Evolutionary conservation across 2,113 vertebrate species (phyloP).

Genomic region (Tiliqua scincoides): DNA sequence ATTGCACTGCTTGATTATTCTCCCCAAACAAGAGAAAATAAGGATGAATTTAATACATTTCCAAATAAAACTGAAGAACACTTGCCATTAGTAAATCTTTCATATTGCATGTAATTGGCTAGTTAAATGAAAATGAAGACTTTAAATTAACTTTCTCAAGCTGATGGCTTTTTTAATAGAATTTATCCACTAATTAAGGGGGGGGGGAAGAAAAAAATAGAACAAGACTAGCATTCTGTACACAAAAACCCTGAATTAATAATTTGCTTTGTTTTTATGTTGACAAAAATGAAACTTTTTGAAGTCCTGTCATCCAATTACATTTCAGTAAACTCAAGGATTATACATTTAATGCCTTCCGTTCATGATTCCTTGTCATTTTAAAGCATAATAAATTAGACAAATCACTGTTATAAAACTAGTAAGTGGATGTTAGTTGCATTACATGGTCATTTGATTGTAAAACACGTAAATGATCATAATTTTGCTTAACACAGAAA

Average conservation of each 20-base stretch:
- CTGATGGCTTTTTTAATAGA: neutral
- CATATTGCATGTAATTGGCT: conserved; percentile 33
- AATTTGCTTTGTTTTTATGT: conserved; percentile 11
- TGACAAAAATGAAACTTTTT: conserved; percentile 13
- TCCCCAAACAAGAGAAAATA: conserved; percentile 37
- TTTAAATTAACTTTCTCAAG: conserved; percentile 47
- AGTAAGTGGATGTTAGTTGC: conserved; percentile 19
- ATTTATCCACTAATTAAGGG: conserved; percentile 48
- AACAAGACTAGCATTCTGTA: neutral
- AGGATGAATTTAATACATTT: conserved; percentile 17
- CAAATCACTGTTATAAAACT: conserved; percentile 37
- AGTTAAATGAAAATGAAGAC: conserved; percentile 51
- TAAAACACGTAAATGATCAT: conserved; percentile 28
- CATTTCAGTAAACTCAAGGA: conserved; percentile 26
- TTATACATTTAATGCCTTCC: conserved; percentile 28
- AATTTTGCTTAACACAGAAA: conserved; percentile 43
- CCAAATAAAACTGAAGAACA: conserved; percentile 31
- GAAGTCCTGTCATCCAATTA: conserved; percentile 41
- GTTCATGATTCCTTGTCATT: conserved; percentile 41
- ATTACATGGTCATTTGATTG: conserved; percentile 30
- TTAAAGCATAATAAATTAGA: conserved; percentile 15
- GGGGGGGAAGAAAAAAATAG: conserved; percentile 42
- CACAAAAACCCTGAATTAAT: conserved; percentile 34
- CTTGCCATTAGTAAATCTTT: conserved; percentile 24
- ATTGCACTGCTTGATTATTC: conserved; percentile 31